These are phyloP conservation scores for Eristalis tenax DNA, from an alignment of 2,888 invertebrate species.

Conservation along the genomic window DNA sequence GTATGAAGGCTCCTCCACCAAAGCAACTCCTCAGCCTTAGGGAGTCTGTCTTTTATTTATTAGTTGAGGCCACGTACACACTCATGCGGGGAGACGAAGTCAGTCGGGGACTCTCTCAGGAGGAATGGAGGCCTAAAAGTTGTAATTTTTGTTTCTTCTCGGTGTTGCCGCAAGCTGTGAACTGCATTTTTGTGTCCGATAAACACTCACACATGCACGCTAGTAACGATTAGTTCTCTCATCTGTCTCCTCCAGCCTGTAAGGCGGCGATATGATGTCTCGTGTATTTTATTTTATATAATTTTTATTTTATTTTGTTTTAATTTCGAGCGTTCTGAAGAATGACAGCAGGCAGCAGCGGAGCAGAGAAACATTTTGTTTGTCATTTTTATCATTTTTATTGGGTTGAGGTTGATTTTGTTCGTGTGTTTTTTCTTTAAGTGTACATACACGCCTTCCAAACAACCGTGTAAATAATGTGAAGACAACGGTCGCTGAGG, in stretches of 20 bases:
- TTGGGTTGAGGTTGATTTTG: not conserved
- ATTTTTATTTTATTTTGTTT: constrained; percentile 27
- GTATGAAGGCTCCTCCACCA: constrained; percentile 22
- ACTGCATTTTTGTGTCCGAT: constrained; percentile 67
- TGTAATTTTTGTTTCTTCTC: constrained; percentile 63
- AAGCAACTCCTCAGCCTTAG: constrained; percentile 47
- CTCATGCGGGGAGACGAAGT: constrained; percentile 17
- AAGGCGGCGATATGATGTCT: constrained; percentile 23
- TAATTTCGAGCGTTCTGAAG: constrained; percentile 42
- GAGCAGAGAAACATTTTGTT: constrained; percentile 4
- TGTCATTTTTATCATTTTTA: constrained; percentile 17
- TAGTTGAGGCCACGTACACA: constrained; percentile 46
- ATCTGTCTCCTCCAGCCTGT: not conserved
- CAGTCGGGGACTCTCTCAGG: constrained; percentile 31
- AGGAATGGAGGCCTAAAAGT: constrained; percentile 60
- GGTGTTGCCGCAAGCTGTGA: constrained; percentile 40
- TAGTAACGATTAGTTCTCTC: not conserved
- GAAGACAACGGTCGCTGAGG: constrained; percentile 57
- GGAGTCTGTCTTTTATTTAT: constrained; percentile 61
- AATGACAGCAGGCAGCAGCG: constrained; percentile 39
- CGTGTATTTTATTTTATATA: not conserved
- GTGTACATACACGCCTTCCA: constrained; percentile 31
- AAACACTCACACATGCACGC: not conserved
- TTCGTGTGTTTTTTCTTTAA: not conserved
- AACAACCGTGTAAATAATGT: constrained; percentile 62